Base-by-base conservation (phyloP, 2,888 invertebrate genomes). In the Trimorus sp. region DNA sequence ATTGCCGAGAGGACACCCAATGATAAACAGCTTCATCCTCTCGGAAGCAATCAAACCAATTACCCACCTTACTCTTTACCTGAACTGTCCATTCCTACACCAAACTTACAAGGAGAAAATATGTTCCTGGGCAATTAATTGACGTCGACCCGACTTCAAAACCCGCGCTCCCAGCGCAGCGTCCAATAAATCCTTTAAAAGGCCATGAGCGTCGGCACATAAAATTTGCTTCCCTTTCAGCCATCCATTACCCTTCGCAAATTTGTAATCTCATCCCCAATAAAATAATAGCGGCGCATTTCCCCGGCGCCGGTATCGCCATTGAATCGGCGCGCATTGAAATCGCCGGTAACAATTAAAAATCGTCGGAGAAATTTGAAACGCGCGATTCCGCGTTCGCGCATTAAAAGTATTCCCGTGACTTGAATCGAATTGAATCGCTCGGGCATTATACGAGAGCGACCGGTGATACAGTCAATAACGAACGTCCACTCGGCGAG, bases 401-500 rank as follows among this genome's bases (percentile, higher is more conserved):
- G 68, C 71, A 79, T 82, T 76, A 62, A 73, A 75, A 74, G 60
- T 76, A 66, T 79, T 70, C 68, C 79, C 63, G 69, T 70, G 54
- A 66, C 45, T 75, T 78, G 68, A 79, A 79, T 78, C 60, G 82
- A 82, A 79, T 82, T 70, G 82, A 82, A 79, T 79, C 75, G 76
- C 53, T 14, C 51, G 60, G 75, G 59, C 78, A 79, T 82, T 82
- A 79, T 79, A 75, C 79, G 79, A 66, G 82, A 82, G 78, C 81
- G 69, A 78, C 80, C 71, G 73, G 73, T 81, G 81, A 77, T 78
- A 78, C 73, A 77, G 79, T 79, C 79, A 79, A 79, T 79, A 83
- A 79, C 76, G 79, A 83, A 79, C 79, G 83, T 83, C 79, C 79
- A 76, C 73, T 79, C 76, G 63, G 73, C 71, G 76, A 83, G 79